phyloP scores from a whole-genome alignment of 1,140 invertebrate species.

The Micrasema longulum region DNA sequence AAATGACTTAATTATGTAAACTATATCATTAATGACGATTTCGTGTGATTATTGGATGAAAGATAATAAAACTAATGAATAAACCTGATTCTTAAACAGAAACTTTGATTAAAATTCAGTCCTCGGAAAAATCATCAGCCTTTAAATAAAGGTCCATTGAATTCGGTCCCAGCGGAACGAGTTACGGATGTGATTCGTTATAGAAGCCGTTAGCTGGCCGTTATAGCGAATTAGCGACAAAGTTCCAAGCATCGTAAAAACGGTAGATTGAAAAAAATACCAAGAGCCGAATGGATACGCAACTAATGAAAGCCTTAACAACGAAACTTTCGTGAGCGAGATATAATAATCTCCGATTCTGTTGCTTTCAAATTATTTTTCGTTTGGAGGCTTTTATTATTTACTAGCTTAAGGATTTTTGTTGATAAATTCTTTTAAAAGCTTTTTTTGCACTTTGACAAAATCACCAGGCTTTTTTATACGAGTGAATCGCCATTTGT shows the following conservation, averaged over 20 bases:
- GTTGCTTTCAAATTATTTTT: slow-evolving; percentile 6
- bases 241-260: slow-evolving; percentile 15
- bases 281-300: slow-evolving; percentile 22
- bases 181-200: slow-evolving; percentile 33
- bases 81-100: not conserved
- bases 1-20: too few species aligned
- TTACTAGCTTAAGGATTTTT: too few species aligned
- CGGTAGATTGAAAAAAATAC: slow-evolving; percentile 1
- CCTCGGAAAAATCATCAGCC: slow-evolving; percentile 1
- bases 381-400: not conserved
- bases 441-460: too few species aligned
- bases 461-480: too few species aligned
- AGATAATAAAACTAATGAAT: not conserved
- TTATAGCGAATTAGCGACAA: slow-evolving; percentile 31
- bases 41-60: too few species aligned
- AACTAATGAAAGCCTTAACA: slow-evolving; percentile 28
- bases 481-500: too few species aligned
- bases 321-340: slow-evolving; percentile 8
- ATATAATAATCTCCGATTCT: not conserved
- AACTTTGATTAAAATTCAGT: not conserved
- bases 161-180: slow-evolving; percentile 18
- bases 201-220: slow-evolving; percentile 20
- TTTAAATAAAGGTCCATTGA: slow-evolving; percentile 27
- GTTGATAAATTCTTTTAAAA: too few species aligned
- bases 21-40: too few species aligned